Conservation (phyloP, 2,113 vertebrate genomes). For the Lipotes vexillifer region DNA sequence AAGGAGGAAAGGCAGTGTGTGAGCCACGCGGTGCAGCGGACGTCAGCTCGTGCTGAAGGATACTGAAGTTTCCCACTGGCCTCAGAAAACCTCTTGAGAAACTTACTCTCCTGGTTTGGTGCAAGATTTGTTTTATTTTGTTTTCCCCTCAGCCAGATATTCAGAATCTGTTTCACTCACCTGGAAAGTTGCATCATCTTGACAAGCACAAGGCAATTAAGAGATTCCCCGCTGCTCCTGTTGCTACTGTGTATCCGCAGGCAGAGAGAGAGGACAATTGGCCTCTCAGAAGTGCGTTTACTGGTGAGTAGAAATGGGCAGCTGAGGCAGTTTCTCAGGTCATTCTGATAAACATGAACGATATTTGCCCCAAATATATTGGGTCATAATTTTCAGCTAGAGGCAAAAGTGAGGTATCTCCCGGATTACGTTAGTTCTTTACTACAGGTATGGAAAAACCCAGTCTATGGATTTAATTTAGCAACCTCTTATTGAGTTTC, state of each 20-base stretch:
- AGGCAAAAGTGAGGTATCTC: neutral
- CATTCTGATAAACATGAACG: neutral
- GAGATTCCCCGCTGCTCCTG: neutral
- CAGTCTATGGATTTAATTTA: neutral
- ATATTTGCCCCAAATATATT: neutral
- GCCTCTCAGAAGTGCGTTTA: neutral
- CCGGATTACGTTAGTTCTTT: neutral
- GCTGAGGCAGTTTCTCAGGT: neutral
- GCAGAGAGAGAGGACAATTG: neutral
- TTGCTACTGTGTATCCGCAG: neutral
- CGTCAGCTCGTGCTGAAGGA: neutral
- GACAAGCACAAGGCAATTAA: neutral
- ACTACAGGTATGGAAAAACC: neutral
- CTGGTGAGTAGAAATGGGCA: neutral
- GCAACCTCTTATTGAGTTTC: neutral
- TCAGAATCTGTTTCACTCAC: neutral
- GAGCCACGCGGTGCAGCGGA: neutral
- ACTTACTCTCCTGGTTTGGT: neutral
- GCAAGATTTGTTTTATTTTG: neutral
- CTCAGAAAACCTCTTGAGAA: neutral
- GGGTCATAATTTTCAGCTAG: neutral
- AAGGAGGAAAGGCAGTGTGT: neutral
- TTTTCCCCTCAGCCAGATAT: neutral
- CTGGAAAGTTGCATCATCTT: conserved; percentile 7
- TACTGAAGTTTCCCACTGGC: neutral